These are phyloP conservation scores for Toxostoma redivivum DNA, from an alignment of 2,113 vertebrate species.

Conservation along the genomic window DNA sequence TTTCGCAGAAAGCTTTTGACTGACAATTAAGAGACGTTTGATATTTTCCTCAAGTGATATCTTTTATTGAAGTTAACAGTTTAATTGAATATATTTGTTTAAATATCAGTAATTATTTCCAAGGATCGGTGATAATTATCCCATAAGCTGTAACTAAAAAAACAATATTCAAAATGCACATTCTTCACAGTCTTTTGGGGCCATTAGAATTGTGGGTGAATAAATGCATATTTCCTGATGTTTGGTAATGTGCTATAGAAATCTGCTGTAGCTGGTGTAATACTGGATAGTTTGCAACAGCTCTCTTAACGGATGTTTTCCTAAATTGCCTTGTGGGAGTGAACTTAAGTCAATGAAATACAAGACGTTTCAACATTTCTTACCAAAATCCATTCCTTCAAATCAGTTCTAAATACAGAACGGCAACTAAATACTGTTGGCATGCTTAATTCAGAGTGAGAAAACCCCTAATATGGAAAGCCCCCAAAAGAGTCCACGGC, in stretches of 20 bases:
- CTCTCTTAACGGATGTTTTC: neutral
- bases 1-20: neutral
- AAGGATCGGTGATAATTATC: neutral
- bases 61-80: neutral
- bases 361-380: slow-evolving; percentile 19
- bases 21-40: neutral
- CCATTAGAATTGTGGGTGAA: neutral
- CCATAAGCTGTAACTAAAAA: neutral
- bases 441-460: slow-evolving; percentile 36
- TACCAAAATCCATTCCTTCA: slow-evolving; percentile 10
- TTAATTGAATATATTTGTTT: neutral
- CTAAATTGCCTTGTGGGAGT: neutral
- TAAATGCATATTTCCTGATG: neutral
- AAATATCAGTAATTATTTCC: neutral
- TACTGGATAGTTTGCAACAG: neutral
- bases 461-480: slow-evolving; percentile 62
- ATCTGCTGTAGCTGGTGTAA: neutral
- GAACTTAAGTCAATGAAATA: slow-evolving; percentile 14
- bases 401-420: slow-evolving; percentile 56
- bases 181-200: neutral
- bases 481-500: slow-evolving; percentile 20
- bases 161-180: neutral
- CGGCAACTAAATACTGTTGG: neutral
- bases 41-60: neutral
- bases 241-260: neutral